phyloP scores from a whole-genome alignment of 2,113 vertebrate genomes.

The Lepisosteus osseus region DNA sequence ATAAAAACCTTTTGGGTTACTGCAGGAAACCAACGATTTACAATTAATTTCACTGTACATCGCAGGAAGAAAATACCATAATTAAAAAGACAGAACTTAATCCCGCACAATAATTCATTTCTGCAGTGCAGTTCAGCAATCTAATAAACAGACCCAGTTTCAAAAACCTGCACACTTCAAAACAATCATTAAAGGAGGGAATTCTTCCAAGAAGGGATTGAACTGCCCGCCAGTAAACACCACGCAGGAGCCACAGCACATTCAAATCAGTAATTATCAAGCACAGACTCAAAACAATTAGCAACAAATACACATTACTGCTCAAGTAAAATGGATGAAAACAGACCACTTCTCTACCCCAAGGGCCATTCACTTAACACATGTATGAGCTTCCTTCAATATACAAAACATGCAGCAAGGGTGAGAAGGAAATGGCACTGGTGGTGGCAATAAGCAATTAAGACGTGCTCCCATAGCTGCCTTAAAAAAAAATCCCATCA shows the following conservation, averaged over 20 bases:
- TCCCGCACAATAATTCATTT: no score
- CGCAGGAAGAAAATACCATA: background rate
- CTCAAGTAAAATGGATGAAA: constrained; percentile 36
- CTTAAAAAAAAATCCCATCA: background rate
- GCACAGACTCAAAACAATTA: constrained; percentile 56
- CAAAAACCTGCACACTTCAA: constrained; percentile 16
- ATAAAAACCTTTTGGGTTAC: background rate
- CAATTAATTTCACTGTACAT: background rate
- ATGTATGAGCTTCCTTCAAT: background rate
- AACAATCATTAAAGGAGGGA: constrained; percentile 42
- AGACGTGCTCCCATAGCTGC: background rate
- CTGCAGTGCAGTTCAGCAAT: background rate
- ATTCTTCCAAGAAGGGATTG: constrained; percentile 49
- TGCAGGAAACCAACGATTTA: background rate
- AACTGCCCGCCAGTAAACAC: constrained; percentile 42
- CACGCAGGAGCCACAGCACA: constrained; percentile 35
- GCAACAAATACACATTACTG: constrained; percentile 32
- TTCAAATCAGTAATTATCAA: constrained; percentile 61
- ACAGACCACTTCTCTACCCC: background rate
- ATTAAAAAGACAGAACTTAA: background rate
- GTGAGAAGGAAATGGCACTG: constrained; percentile 4
- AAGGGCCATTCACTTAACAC: background rate
- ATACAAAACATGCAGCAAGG: background rate
- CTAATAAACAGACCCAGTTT: background rate
- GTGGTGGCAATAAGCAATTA: background rate